These are phyloP conservation scores for Archilochus colubris DNA, from an alignment of 2,113 vertebrate species.

Conservation along the genomic window DNA sequence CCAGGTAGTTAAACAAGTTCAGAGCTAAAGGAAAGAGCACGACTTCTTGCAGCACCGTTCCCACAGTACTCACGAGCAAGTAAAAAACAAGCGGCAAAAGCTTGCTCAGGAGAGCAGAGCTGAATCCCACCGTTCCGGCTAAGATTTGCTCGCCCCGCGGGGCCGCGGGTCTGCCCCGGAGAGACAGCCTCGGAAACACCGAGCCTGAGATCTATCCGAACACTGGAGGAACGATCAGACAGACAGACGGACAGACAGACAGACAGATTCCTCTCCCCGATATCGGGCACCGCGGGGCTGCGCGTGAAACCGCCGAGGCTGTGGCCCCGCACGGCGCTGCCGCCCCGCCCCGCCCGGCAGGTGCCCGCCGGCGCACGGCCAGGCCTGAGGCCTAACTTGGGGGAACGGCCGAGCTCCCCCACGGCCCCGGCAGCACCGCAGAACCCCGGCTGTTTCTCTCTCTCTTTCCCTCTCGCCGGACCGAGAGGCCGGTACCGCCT, in stretches of 20 bases:
- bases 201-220: background rate
- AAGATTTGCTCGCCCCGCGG: background rate
- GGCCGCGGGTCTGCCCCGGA: background rate
- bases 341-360: background rate
- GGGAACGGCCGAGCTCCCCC: background rate
- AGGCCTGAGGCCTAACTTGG: background rate
- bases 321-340: background rate
- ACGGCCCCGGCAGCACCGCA: background rate
- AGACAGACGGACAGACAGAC: no score
- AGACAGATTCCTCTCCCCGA: accelerated
- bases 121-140: background rate
- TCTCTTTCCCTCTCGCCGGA: no score
- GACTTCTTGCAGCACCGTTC: background rate
- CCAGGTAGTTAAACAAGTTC: background rate
- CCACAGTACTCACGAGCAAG: background rate
- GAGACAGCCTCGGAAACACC: background rate
- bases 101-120: background rate
- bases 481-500: background rate
- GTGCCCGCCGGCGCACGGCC: background rate
- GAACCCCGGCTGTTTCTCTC: no score
- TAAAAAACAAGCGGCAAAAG: background rate
- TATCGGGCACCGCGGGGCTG: background rate
- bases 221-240: background rate
- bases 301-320: background rate
- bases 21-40: background rate